Conservation (phyloP, 2,888 invertebrate genomes). For the Polydrusus cervinus region DNA sequence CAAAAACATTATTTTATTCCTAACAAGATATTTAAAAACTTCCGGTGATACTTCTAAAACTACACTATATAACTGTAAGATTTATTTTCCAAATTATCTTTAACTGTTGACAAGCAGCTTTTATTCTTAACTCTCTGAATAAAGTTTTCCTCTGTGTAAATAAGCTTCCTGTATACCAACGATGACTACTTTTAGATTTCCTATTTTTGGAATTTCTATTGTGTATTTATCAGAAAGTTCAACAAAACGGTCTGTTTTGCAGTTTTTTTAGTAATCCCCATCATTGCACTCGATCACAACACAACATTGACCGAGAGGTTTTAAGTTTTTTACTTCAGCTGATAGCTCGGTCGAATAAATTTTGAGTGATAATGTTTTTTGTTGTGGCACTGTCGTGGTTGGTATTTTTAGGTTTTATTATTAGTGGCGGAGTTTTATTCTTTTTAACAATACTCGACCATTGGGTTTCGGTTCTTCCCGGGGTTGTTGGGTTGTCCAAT, state of each 20-base stretch:
- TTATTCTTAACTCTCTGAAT: slow-evolving; percentile 34
- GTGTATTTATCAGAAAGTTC: slow-evolving; percentile 24
- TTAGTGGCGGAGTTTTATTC: slow-evolving; percentile 13
- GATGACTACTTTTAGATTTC: slow-evolving; percentile 30
- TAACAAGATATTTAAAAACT: slow-evolving; percentile 33
- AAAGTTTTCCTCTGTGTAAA: slow-evolving; percentile 27
- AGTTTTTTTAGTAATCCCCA: slow-evolving; percentile 27
- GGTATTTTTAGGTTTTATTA: slow-evolving; percentile 26
- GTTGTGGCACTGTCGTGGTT: slow-evolving; percentile 18
- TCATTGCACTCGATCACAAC: slow-evolving; percentile 25
- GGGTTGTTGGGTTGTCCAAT: background rate
- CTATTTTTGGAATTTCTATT: slow-evolving; percentile 30
- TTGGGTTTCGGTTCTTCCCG: background rate
- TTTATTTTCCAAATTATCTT: slow-evolving; percentile 10
- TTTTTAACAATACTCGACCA: slow-evolving; percentile 8
- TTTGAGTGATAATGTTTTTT: slow-evolving; percentile 18
- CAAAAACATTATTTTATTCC: slow-evolving; percentile 38
- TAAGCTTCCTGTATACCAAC: slow-evolving; percentile 24
- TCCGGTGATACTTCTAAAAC: slow-evolving; percentile 34
- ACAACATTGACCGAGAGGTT: slow-evolving; percentile 2
- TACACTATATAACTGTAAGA: slow-evolving; percentile 15
- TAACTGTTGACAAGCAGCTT: slow-evolving; percentile 1
- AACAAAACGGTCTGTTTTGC: slow-evolving; percentile 12
- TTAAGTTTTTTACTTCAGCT: slow-evolving; percentile 12
- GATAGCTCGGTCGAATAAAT: slow-evolving; percentile 20